Percentiles rank a stretch among this genome's conserved stretches.
phyloP scores from a whole-genome alignment of 2,888 invertebrate species.

The Ophion obscuratus region DNA sequence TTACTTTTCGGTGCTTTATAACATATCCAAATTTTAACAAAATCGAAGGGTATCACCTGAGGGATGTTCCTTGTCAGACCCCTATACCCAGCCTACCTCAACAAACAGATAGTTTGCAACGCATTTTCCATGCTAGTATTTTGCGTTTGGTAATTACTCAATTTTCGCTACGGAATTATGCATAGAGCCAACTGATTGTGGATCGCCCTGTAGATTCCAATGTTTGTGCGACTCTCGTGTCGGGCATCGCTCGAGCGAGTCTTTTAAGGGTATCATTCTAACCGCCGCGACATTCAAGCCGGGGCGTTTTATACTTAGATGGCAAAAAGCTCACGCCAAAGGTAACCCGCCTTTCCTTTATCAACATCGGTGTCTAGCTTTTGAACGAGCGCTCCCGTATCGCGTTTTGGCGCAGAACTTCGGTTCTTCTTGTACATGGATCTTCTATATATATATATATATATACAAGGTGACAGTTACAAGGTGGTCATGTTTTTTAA shows the following conservation, averaged over 20 bases:
- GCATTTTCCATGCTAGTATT: too few relatives aligned
- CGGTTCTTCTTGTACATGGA: constrained; percentile 18
- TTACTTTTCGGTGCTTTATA: too few relatives aligned
- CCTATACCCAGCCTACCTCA: too few relatives aligned
- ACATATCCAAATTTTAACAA: too few relatives aligned
- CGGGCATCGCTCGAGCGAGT: constrained; percentile 18
- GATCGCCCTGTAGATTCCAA: constrained; percentile 3
- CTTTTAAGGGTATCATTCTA: constrained; percentile 53
- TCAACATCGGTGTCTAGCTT: neutral
- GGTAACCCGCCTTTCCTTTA: constrained; percentile 17
- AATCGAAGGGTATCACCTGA: too few relatives aligned
- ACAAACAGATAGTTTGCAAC: too few relatives aligned
- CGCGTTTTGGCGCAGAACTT: constrained; percentile 27
- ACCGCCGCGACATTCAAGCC: constrained; percentile 38
- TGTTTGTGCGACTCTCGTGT: constrained; percentile 24
- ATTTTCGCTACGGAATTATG: too few relatives aligned
- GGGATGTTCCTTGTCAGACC: too few relatives aligned
- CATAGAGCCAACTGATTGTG: neutral
- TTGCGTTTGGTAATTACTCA: too few relatives aligned
- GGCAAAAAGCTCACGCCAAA: constrained; percentile 58
- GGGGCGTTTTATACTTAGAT: constrained; percentile 45
- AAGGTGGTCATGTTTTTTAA: too few relatives aligned
- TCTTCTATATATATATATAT: neutral
- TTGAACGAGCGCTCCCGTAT: neutral
- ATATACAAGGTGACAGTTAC: neutral